Evolutionary conservation across 2,797 vertebrate genomes (phyloP).

Genomic region (Malacoctenus gilli): DNA sequence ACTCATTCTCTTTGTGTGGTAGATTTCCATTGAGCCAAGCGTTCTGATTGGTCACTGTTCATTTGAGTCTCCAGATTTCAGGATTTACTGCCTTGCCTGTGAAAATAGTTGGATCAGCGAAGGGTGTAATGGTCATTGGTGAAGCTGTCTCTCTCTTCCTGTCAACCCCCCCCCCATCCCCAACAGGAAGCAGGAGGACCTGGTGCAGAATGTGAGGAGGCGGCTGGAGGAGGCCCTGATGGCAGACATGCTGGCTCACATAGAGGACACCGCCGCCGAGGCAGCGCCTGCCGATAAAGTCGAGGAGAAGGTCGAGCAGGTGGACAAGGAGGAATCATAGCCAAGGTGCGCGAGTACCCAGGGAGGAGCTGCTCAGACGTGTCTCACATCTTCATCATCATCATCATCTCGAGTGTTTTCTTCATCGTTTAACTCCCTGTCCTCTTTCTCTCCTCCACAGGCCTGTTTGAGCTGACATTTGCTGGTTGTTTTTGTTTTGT

Average conservation of each 20-base stretch:
- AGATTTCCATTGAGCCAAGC: too few species aligned
- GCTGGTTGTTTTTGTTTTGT: conserved; percentile 49
- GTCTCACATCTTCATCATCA: too few species aligned
- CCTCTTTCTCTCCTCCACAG: conserved; percentile 46
- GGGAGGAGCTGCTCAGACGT: too few species aligned
- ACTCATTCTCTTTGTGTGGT: too few species aligned
- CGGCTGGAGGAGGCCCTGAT: conserved; percentile 94
- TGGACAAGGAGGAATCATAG: conserved; percentile 83
- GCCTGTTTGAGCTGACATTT: conserved; percentile 39
- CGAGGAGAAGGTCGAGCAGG: conserved; percentile 56
- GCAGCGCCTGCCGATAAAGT: conserved; percentile 74
- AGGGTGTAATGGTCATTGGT: too few species aligned
- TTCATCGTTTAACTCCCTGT: background rate
- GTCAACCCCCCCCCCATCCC: too few species aligned
- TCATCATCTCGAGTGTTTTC: too few species aligned
- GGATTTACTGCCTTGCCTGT: too few species aligned
- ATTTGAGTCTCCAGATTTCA: too few species aligned
- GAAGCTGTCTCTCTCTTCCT: too few species aligned
- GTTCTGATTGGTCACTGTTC: too few species aligned
- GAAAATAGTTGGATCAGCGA: too few species aligned
- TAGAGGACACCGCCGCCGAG: conserved; percentile 86
- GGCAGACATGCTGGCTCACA: conserved; percentile 94
- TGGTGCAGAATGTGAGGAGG: conserved; percentile 93
- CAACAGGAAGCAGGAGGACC: conserved; percentile 96
- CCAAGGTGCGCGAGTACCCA: conserved; percentile 79